Conservation (phyloP, 2,797 vertebrate species). For the Sorex maritimensis region DNA sequence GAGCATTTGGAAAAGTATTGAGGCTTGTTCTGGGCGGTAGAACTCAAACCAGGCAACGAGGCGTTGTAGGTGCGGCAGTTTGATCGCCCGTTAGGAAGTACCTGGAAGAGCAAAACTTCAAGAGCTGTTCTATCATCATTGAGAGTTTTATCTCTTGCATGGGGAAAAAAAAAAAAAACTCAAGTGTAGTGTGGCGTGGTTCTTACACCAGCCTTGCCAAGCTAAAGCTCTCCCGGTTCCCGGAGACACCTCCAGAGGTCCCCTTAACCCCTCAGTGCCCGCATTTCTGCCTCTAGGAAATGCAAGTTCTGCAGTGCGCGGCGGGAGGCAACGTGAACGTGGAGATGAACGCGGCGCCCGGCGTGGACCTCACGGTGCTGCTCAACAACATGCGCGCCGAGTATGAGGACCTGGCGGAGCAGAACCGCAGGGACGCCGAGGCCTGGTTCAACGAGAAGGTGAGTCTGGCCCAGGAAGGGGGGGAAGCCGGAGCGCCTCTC, state of each 20-base stretch:
- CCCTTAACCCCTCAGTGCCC: neutral
- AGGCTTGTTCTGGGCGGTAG: neutral
- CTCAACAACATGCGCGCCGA: slow-evolving; percentile 94
- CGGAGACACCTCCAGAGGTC: neutral
- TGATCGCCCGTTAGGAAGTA: neutral
- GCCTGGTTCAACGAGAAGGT: slow-evolving; percentile 95
- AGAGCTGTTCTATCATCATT: neutral
- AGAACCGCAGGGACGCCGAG: slow-evolving; percentile 95
- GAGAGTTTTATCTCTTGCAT: neutral
- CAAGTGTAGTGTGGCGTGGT: neutral
- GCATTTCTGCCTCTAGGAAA: slow-evolving; percentile 80
- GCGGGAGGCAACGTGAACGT: slow-evolving; percentile 92
- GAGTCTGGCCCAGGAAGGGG: neutral
- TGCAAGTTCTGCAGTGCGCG: slow-evolving; percentile 80
- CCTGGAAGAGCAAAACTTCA: neutral
- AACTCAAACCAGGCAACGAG: neutral
- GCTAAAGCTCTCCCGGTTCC: no score
- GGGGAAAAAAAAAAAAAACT: accelerated
- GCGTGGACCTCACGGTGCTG: slow-evolving; percentile 92
- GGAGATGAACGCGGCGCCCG: slow-evolving; percentile 95
- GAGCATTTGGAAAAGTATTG: slow-evolving; percentile 5
- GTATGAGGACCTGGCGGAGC: slow-evolving; percentile 94
- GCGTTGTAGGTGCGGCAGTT: neutral
- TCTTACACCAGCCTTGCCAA: neutral
- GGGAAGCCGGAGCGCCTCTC: accelerated